Percentiles rank a stretch among this genome's conserved stretches.
Evolutionary conservation across 1,140 invertebrate species (phyloP).

Genomic region (Lerema accius): DNA sequence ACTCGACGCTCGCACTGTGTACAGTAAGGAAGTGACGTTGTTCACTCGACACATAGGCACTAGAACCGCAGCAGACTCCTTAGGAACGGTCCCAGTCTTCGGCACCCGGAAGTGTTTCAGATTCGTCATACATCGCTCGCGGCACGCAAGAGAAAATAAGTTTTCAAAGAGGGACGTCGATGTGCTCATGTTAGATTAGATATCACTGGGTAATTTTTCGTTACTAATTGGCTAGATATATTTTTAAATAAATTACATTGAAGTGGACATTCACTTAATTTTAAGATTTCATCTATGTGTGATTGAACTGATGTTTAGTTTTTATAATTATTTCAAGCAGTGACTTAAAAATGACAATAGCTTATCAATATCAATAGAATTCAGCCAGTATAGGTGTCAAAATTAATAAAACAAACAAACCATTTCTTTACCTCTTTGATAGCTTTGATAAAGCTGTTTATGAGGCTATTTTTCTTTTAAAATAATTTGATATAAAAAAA

Average conservation of each 20-base stretch:
- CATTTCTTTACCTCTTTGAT: too few relatives aligned
- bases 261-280: not conserved
- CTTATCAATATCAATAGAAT: too few relatives aligned
- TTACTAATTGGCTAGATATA: not conserved
- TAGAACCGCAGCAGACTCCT: constrained; percentile 81
- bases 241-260: not conserved
- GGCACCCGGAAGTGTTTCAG: constrained; percentile 54
- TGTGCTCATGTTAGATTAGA: constrained; percentile 33
- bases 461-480: too few relatives aligned
- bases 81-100: constrained; percentile 38
- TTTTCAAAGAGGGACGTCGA: constrained; percentile 47
- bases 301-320: not conserved
- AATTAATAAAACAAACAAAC: too few relatives aligned
- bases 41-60: constrained; percentile 90
- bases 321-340: too few relatives aligned
- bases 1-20: constrained; percentile 90
- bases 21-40: constrained; percentile 89
- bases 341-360: too few relatives aligned
- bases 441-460: too few relatives aligned
- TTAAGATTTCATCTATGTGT: not conserved
- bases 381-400: too few relatives aligned
- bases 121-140: constrained; percentile 62
- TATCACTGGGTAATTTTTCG: constrained; percentile 3
- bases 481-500: too few relatives aligned
- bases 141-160: constrained; percentile 57